Evolutionary conservation across 2,113 vertebrate species (phyloP), one percentile per base, ranked within the genome.

Genomic region (Neodon shergylaensis): DNA sequence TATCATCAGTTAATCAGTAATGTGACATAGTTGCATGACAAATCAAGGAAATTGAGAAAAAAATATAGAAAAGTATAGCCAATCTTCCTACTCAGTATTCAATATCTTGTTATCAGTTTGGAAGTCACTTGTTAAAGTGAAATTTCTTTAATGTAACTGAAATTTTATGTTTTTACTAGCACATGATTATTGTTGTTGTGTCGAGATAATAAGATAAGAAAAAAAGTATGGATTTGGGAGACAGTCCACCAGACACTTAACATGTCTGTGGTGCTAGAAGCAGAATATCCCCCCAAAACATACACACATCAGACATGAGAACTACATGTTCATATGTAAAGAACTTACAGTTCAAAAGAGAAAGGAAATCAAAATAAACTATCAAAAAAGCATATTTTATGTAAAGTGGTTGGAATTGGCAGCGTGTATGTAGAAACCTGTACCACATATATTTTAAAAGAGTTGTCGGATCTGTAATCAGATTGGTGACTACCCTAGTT

Each of bases 361-460:
- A 8, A 17, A 93, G 12, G 14, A 91, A 90, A 95, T 54, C 31
- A 94, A 90, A 86, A 77, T 66, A 88, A 93, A 88, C 22, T 83
- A 58, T 68, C 65, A 94, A 73, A 73, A 92, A 82, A 72, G 26
- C 72, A 16, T 14, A 14, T 73, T 90, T 7, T 1, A 2, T 63
- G 22, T 63, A n/a, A 96, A 82, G 44, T 83, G 24, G 3, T n/a
- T 26, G 66, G 24, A 17, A 42, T 2, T 84, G 44, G 39, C 31
- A 6, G 31, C 2, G 2, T 11, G 39, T 49, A 10, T 52, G 19
- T 87, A 8, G 6, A 88, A 74, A 16, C 10, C 3, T 76, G 36
- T 12, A 90, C 70, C 52, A n/a, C 10, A 63, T 87, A 47, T 13
- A 82, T 17, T 91, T 92, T 91, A 74, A 47, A 85, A 74, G 2